These are phyloP conservation scores for Erpornis zantholeuca DNA, from an alignment of 2,113 vertebrate species.

Conservation along the genomic window DNA sequence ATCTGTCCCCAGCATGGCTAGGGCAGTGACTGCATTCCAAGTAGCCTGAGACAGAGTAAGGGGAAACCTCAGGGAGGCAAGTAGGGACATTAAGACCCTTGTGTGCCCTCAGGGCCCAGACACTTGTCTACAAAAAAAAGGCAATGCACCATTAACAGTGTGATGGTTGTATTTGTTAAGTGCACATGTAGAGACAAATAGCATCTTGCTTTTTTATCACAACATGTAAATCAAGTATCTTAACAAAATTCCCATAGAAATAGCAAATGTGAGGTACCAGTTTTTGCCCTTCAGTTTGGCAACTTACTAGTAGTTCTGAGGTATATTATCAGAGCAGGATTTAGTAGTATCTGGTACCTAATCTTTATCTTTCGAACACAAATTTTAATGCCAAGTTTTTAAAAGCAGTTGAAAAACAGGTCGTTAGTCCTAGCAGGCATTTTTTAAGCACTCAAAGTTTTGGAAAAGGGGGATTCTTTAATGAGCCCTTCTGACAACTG, in stretches of 20 bases:
- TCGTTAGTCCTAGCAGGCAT: not conserved
- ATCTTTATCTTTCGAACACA: not conserved
- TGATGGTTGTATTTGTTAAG: not conserved
- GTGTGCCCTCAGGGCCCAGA: not conserved
- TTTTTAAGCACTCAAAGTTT: not conserved
- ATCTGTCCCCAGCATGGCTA: rapidly evolving
- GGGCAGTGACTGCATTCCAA: not conserved
- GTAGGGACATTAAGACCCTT: not conserved
- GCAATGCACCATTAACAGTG: not conserved
- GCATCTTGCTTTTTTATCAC: not conserved
- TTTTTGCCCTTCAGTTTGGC: not conserved
- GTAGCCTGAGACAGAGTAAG: not conserved
- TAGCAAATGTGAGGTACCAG: not conserved
- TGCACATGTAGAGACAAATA: not conserved
- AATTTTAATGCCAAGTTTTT: not conserved
- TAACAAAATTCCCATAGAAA: not conserved
- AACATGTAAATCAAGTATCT: not conserved
- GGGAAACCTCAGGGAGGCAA: not conserved
- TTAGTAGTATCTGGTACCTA: not conserved
- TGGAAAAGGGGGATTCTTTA: not conserved
- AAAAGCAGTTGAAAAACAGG: not conserved
- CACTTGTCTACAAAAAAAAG: not conserved
- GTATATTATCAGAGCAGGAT: not conserved
- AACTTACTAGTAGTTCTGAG: not conserved
- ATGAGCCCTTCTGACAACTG: not conserved